A percentile compares a stretch with the other conserved stretches of the same genome.
Conservation (phyloP, 2,113 vertebrate genomes). For the Gadus chalcogrammus region DNA sequence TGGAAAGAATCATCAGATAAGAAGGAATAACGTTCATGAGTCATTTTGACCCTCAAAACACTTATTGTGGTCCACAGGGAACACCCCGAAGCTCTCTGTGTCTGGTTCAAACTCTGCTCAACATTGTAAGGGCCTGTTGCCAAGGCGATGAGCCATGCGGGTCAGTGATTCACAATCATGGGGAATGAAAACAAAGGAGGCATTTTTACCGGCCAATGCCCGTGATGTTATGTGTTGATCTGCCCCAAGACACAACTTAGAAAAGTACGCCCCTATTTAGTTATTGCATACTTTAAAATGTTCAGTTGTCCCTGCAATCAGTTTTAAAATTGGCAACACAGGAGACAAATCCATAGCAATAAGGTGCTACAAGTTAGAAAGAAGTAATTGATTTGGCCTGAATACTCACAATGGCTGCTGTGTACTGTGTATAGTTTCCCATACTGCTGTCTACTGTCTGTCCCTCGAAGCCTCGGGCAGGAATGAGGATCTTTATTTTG, state of each 20-base stretch:
- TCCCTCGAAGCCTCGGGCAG: no score
- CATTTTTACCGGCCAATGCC: conserved; percentile 38
- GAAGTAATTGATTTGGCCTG: conserved; percentile 53
- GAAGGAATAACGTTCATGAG: neutral
- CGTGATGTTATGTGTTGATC: conserved; percentile 36
- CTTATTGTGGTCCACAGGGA: conserved; percentile 9
- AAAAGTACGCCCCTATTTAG: no score
- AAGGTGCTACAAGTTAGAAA: conserved; percentile 6
- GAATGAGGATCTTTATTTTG: no score
- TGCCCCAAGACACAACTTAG: conserved; percentile 38
- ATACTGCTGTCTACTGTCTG: no score
- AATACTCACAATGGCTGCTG: conserved; percentile 32
- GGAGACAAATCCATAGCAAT: no score
- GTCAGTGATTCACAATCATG: conserved; percentile 59
- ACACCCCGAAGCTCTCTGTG: conserved; percentile 13
- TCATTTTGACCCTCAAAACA: neutral
- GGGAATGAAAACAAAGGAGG: conserved; percentile 56
- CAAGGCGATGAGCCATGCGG: conserved; percentile 42
- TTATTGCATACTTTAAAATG: no score
- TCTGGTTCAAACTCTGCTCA: conserved; percentile 14
- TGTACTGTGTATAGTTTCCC: no score
- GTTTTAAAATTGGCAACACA: no score
- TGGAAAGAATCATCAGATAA: neutral
- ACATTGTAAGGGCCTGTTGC: conserved; percentile 42
- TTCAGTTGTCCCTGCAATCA: no score